A percentile compares a stretch with the other conserved stretches of the same genome.
Conservation (phyloP, 2,797 vertebrate genomes). For the Sebastes nivosus region DNA sequence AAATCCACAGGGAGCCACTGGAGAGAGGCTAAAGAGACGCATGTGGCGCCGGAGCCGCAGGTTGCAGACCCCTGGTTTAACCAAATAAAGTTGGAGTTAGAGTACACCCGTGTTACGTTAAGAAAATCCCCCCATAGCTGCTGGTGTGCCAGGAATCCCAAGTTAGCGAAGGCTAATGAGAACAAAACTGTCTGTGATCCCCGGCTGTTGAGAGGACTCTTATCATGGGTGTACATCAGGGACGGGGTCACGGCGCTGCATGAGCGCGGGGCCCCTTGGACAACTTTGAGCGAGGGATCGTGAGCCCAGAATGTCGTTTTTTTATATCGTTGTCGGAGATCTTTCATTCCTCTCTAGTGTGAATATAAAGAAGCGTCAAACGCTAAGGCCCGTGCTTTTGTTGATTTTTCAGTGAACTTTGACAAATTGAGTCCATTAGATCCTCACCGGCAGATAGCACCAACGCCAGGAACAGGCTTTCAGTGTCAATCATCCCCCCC, state of each 20-base stretch:
- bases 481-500: conserved; percentile 38
- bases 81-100: neutral
- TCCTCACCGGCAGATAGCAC: neutral
- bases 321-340: neutral
- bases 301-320: neutral
- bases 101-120: neutral
- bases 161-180: conserved; percentile 6
- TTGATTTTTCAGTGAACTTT: conserved; percentile 20
- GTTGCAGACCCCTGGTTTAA: too few relatives aligned
- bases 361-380: neutral
- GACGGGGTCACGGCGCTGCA: neutral
- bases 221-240: conserved; percentile 44
- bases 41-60: too few relatives aligned
- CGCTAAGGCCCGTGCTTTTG: neutral
- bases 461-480: conserved; percentile 4
- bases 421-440: conserved; percentile 39
- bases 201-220: conserved; percentile 3
- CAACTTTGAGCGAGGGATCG: neutral
- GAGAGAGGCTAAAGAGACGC: too few relatives aligned
- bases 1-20: too few relatives aligned
- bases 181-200: conserved; percentile 21
- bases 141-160: neutral
- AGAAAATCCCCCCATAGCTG: neutral
- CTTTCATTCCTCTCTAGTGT: neutral
- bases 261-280: neutral